Conservation (phyloP, 2,113 vertebrate species). For the Barnardius zonarius region DNA sequence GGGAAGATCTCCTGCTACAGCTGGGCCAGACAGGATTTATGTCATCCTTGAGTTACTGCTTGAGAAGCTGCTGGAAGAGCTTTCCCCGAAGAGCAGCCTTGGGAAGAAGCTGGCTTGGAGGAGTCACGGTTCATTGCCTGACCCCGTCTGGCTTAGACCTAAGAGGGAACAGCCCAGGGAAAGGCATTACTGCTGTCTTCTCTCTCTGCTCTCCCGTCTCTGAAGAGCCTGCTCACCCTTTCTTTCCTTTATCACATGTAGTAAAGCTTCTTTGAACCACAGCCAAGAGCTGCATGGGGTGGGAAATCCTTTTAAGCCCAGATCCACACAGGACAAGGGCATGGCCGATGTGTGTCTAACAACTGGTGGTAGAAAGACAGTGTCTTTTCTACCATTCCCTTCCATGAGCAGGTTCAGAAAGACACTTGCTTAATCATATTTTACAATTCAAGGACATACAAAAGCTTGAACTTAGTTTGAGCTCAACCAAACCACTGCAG, state of each 20-base stretch:
- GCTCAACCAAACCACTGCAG: background rate
- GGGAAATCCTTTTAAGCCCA: background rate
- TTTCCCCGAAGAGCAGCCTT: background rate
- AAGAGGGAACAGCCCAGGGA: background rate
- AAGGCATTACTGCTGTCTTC: background rate
- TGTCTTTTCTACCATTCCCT: background rate
- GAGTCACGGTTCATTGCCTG: background rate
- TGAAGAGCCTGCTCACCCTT: background rate
- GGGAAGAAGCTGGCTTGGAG: background rate
- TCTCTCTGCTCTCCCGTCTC: background rate
- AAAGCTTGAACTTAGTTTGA: background rate
- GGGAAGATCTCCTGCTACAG: background rate
- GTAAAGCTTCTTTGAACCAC: background rate
- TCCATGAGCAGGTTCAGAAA: background rate
- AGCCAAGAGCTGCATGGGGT: background rate
- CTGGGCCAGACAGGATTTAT: background rate
- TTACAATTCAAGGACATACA: background rate
- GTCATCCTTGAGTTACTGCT: background rate
- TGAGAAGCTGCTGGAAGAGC: background rate
- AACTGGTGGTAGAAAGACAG: background rate
- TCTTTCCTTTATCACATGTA: background rate
- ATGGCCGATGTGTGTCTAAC: background rate
- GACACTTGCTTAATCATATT: background rate
- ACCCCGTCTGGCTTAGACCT: background rate
- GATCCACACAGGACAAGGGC: background rate